A percentile compares a stretch with the other conserved stretches of the same genome.
Conservation (phyloP, 2,797 vertebrate species). For the Chloroceryle amazona region DNA sequence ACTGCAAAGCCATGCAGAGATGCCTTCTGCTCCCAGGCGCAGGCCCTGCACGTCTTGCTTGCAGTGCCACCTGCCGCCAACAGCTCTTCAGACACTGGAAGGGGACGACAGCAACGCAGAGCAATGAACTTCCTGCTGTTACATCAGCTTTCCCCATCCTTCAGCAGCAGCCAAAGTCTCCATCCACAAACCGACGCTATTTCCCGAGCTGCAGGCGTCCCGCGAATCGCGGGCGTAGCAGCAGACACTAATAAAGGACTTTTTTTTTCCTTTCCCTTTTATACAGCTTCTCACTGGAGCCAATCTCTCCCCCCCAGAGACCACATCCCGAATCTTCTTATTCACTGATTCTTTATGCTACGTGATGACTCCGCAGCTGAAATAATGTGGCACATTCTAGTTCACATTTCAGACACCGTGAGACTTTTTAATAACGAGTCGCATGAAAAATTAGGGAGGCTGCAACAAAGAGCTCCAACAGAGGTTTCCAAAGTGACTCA, state of each 20-base stretch:
- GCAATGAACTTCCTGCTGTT: neutral
- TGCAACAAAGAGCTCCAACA: constrained; percentile 54
- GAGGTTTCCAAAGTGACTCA: constrained; percentile 66
- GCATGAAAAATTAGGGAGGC: constrained; percentile 68
- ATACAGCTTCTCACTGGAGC: constrained; percentile 9
- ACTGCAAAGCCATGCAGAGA: neutral
- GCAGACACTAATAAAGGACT: constrained; percentile 48
- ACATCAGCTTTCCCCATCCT: constrained; percentile 9
- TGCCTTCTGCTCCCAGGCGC: neutral
- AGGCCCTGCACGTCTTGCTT: constrained; percentile 35
- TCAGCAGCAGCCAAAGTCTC: constrained; percentile 32
- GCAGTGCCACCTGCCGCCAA: constrained; percentile 74
- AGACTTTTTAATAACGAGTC: constrained; percentile 59
- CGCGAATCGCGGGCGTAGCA: constrained; percentile 6
- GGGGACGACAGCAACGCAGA: neutral
- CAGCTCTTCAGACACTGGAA: neutral
- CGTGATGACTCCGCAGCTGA: constrained; percentile 32
- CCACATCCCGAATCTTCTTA: constrained; percentile 57
- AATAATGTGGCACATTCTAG: constrained; percentile 52
- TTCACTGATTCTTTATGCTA: constrained; percentile 63
- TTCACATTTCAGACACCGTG: constrained; percentile 47
- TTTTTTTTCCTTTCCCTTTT: neutral
- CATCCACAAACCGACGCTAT: neutral
- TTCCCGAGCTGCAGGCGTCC: constrained; percentile 26
- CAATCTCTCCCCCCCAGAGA: constrained; percentile 21